phyloP scores from a whole-genome alignment of 2,888 invertebrate genomes.

The Metellina segmentata region DNA sequence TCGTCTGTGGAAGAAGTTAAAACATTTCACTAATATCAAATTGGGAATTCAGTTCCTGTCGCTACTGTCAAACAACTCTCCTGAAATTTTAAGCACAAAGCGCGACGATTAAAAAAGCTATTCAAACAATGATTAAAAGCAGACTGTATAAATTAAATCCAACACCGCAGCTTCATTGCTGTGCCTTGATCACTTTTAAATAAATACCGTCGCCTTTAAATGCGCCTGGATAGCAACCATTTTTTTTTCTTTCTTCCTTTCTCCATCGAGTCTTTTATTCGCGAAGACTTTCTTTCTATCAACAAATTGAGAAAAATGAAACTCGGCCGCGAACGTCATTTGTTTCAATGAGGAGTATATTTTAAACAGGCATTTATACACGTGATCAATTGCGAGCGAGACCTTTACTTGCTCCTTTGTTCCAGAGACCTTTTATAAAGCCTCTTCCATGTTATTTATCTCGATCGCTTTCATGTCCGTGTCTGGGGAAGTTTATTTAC shows the following conservation, averaged over 20 bases:
- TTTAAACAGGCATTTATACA: constrained; percentile 25
- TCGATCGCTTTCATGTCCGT: background rate
- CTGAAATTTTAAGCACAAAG: background rate
- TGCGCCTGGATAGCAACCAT: background rate
- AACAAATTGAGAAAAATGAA: constrained; percentile 8
- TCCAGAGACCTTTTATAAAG: background rate
- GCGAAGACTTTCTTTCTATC: background rate
- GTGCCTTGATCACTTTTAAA: background rate
- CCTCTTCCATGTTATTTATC: background rate
- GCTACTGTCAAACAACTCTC: background rate
- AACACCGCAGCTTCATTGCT: background rate
- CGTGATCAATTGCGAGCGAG: constrained; percentile 26
- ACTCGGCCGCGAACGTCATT: constrained; percentile 3
- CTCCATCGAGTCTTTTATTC: background rate
- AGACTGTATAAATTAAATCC: background rate
- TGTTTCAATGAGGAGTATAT: constrained; percentile 39
- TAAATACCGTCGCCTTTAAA: background rate
- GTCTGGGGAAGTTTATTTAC: background rate
- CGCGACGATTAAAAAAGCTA: background rate
- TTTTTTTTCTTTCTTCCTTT: background rate
- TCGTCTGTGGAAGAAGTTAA: too few species aligned
- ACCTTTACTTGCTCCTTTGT: background rate
- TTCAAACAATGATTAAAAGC: background rate
- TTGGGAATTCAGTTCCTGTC: background rate
- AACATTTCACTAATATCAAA: background rate